Evolutionary conservation across 1,140 invertebrate species (phyloP), one percentile per base, ranked within the genome.

Genomic region (Venustaconcha ellipsiformis): DNA sequence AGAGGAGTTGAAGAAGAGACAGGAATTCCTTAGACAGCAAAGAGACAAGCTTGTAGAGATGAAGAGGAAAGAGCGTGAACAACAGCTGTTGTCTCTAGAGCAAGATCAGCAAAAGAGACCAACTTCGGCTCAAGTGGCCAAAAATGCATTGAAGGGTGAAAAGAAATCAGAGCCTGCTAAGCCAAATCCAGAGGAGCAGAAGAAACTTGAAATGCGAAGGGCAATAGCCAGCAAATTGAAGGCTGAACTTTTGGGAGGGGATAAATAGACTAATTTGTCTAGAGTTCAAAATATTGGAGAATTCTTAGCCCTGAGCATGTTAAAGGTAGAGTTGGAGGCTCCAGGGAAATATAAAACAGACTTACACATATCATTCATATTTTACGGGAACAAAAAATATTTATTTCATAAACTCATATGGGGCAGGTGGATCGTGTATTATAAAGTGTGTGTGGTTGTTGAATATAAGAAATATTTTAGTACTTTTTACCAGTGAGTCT

Each of bases 21-120:
- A 96, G 83, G 92, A 95, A 81, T 97, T 97, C 87, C 90, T 98
- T 23, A 93, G 94, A 57, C 92, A 94, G 65, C 96, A 97, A 88
- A 92, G 96, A 55, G 96, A 98, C 87, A 96, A 97, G 86, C 92
- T 98, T 26, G 91, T 98, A 55, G 94, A 94, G 14, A 87, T 97
- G 83, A 98, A 98, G 87, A 95, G 95, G 86, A 92, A 95, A 88
- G 95, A 95, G 23, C 91, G 96, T 26, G 94, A 94, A 82, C 94
- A 94, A 80, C 93, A 94, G 82, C 89, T 98, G 17, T 60, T 82
- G 13, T 81, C 80, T 11, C 83, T 83, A 6, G 85, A 86, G 62
- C 79, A 83, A 58, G 70, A 71, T 57, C 77, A 83, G 63, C 83
- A 82, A 5, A 79, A 87, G 20, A 88, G 94, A 57, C 95, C 95